Conservation (phyloP, 2,888 invertebrate species). For the Erebia epiphron region DNA sequence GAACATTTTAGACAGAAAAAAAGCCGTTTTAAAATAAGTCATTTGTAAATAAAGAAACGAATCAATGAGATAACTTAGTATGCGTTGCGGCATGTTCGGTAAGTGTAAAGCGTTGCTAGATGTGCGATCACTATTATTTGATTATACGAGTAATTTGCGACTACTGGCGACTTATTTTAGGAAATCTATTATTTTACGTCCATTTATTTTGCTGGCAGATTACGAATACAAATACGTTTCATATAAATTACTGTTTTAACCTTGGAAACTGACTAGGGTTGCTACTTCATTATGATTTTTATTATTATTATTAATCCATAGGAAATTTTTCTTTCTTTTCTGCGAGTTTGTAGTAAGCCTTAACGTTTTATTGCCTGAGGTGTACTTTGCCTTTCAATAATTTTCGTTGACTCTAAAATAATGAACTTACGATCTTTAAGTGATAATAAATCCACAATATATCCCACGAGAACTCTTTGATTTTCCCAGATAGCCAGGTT, state of each 20-base stretch:
- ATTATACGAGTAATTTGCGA: constrained; percentile 67
- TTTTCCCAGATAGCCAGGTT: too few species aligned
- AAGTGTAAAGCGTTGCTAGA: neutral
- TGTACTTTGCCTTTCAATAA: too few species aligned
- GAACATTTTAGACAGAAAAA: too few species aligned
- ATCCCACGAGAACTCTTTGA: too few species aligned
- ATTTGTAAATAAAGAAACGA: too few species aligned
- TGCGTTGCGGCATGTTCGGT: neutral
- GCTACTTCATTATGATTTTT: neutral
- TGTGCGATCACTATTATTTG: constrained; percentile 50
- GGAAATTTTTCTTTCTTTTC: too few species aligned
- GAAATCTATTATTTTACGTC: constrained; percentile 41
- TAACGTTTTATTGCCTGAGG: too few species aligned
- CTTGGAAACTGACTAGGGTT: constrained; percentile 28
- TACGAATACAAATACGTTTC: constrained; percentile 37
- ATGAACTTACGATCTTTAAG: neutral
- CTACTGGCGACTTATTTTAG: constrained; percentile 58
- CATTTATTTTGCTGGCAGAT: constrained; percentile 43
- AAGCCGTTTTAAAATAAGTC: too few species aligned
- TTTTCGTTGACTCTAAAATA: too few species aligned
- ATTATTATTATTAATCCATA: too few species aligned
- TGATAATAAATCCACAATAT: too few species aligned
- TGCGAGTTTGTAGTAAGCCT: too few species aligned
- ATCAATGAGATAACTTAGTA: neutral
- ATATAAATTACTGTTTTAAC: constrained; percentile 31